Base-by-base conservation (phyloP, 2,113 vertebrate genomes). In the Athene cunicularia region DNA sequence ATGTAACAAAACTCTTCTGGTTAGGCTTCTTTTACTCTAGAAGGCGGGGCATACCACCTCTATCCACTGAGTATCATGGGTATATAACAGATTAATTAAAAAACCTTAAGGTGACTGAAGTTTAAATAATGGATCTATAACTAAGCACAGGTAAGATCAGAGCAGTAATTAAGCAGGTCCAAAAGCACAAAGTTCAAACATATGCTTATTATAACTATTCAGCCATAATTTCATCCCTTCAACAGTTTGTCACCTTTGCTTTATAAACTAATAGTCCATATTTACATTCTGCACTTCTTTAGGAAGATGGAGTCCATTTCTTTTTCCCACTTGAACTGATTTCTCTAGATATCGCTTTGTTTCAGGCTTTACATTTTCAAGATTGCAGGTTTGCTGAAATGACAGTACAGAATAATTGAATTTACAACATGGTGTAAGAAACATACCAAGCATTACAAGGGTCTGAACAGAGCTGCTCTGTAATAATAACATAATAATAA, bases 271-370 rank as follows among this genome's bases (percentile, higher is more conserved):
- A 62, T 77, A 88, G 50, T 11, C 32, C 41, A 87, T 76, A 96
- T 97, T 98, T 97, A 99, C 99, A 97, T 98, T 98, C 92, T 99
- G 99, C 47, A 98, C 97, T 91, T 99, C 98, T 92, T 98, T 95
- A 43, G 99, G 98, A 97, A 99, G 98, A 96, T 99, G 99, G 74
- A 99, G 97, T 77, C 99, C 99, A 4, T 99, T 99, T 72, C 99
- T 98, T 97, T 98, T 99, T 20, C 99, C 99, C 91, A 98, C 96
- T 94, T 98, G 99, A 72, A 99, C 95, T 4, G 99, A 98, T 92
- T 99, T 98, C 83, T 99, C 99, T 87, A 99, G 92, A 56, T 99
- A 99, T 12, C 99, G 92, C 88, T 98, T 99, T 75, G 99, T 99
- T 98, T 99, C 99, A 56, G 98, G 97, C 58, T 98, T 98, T 88